These are phyloP conservation scores for Otus sunia DNA, from an alignment of 2,113 vertebrate species.

Conservation along the genomic window DNA sequence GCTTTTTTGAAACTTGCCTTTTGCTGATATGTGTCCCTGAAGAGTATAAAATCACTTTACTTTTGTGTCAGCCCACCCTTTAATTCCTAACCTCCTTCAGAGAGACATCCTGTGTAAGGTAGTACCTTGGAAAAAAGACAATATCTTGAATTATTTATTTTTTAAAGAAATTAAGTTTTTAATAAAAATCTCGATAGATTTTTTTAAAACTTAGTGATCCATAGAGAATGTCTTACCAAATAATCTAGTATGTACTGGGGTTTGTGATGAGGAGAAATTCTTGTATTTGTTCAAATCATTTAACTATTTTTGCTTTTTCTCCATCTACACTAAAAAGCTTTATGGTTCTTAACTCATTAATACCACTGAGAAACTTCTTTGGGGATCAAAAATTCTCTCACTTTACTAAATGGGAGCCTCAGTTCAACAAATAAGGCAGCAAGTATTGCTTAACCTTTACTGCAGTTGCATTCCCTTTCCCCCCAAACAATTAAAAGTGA, in stretches of 20 bases:
- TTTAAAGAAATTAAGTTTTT: not conserved
- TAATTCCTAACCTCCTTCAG: not conserved
- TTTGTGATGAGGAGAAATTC: not conserved
- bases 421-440: not conserved
- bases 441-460: not conserved
- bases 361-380: not conserved
- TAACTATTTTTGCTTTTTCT: not conserved
- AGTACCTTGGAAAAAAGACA: not conserved
- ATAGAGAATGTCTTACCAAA: not conserved
- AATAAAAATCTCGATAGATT: not conserved
- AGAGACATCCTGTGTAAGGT: not conserved
- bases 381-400: not conserved
- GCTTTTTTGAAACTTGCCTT: not conserved
- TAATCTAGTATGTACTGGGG: too few relatives aligned
- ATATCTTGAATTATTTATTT: not conserved
- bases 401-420: not conserved
- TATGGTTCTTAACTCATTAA: not conserved
- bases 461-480: conserved; percentile 8
- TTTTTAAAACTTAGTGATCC: not conserved
- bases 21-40: not conserved
- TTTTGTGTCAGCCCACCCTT: not conserved
- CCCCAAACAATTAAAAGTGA: conserved; percentile 15
- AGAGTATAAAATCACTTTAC: not conserved
- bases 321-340: not conserved
- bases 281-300: not conserved